Evolutionary conservation across 2,888 invertebrate genomes (phyloP).

Genomic region (Pristionchus exspectatus): DNA sequence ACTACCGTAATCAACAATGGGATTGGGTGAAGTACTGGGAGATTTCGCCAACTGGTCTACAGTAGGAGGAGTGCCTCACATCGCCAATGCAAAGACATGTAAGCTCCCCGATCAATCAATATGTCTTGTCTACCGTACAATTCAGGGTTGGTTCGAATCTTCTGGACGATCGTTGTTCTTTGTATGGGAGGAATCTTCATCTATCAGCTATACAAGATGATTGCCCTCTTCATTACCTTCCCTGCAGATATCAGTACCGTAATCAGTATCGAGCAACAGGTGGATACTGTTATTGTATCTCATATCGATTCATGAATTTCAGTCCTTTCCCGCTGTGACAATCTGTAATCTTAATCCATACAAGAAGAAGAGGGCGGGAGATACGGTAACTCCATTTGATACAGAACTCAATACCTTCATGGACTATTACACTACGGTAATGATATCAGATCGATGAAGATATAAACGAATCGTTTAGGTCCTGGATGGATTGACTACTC

Average conservation of each 20-base stretch:
- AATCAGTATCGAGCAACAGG: constrained; percentile 63
- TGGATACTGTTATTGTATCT: background rate
- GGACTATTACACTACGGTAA: constrained; percentile 23
- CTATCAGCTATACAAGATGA: constrained; percentile 65
- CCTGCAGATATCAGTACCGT: constrained; percentile 64
- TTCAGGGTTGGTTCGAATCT: constrained; percentile 63
- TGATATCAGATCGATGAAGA: background rate
- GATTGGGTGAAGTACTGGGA: constrained; percentile 64
- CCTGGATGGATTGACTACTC: background rate
- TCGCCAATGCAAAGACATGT: constrained; percentile 64
- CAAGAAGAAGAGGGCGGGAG: constrained; percentile 54
- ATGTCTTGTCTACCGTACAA: background rate
- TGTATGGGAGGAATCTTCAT: constrained; percentile 62
- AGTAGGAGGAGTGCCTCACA: constrained; percentile 66
- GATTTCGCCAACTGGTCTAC: constrained; percentile 71
- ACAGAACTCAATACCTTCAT: constrained; percentile 15
- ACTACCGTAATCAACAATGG: constrained; percentile 42
- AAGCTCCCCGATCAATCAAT: constrained; percentile 23
- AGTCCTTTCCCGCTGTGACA: constrained; percentile 69
- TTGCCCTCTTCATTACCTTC: constrained; percentile 63
- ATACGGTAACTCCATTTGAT: background rate
- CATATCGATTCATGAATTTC: background rate
- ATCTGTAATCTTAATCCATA: constrained; percentile 70
- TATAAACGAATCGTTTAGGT: background rate
- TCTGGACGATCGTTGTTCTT: constrained; percentile 65